phyloP scores from a whole-genome alignment of 2,113 vertebrate species.

The Daubentonia madagascariensis region DNA sequence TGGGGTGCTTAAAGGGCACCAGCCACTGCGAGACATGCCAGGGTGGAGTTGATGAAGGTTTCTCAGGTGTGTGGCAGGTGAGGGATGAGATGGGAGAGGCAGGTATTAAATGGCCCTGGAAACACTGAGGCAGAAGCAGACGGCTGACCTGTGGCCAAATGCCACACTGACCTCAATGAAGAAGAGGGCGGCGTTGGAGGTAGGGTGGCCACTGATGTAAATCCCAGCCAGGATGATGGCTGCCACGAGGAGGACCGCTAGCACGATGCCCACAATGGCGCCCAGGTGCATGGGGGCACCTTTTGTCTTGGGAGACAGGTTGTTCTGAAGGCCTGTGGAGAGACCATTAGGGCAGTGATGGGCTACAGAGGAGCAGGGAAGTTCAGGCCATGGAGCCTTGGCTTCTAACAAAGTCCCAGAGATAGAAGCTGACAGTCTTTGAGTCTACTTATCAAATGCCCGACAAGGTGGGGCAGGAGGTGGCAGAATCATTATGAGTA shows the following conservation, averaged over 20 bases:
- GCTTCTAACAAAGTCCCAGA: neutral
- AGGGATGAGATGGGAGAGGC: neutral
- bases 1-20: neutral
- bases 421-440: neutral
- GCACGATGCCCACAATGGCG: slow-evolving; percentile 90
- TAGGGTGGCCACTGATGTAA: slow-evolving; percentile 92
- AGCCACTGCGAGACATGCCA: fast-evolving
- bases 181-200: slow-evolving; percentile 90
- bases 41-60: neutral
- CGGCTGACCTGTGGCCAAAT: fast-evolving
- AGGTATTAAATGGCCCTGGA: neutral
- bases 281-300: slow-evolving; percentile 86
- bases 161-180: slow-evolving; percentile 90
- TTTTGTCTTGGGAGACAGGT: slow-evolving; percentile 64
- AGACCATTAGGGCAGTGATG: neutral
- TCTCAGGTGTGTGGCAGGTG: neutral
- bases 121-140: fast-evolving
- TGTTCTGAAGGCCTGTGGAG: slow-evolving; percentile 73
- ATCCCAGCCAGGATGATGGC: slow-evolving; percentile 89
- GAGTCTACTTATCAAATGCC: neutral
- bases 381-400: neutral
- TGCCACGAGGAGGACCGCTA: slow-evolving; percentile 89
- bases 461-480: neutral
- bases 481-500: fast-evolving
- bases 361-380: neutral